Evolutionary conservation across 2,113 vertebrate genomes (phyloP).

Genomic region (Misgurnus anguillicaudatus): DNA sequence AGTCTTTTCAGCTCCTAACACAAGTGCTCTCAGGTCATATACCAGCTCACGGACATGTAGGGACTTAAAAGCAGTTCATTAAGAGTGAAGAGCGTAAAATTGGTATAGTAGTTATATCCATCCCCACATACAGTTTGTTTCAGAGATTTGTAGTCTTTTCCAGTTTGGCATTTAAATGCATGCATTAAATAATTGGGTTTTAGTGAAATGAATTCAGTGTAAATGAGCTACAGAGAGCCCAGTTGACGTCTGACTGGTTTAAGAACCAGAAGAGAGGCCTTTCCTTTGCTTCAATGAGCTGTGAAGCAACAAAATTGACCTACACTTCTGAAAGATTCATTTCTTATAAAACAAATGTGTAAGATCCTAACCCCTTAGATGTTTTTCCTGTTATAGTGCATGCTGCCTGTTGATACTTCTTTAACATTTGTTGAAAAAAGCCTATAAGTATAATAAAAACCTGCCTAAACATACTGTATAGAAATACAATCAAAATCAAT

Average conservation of each 20-base stretch:
- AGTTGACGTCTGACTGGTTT: conserved; percentile 16
- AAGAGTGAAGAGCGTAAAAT: conserved; percentile 30
- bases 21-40: conserved; percentile 8
- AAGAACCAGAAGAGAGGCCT: conserved; percentile 13
- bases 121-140: background rate
- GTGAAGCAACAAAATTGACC: conserved; percentile 16
- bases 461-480: background rate
- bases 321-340: background rate
- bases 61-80: conserved; percentile 20
- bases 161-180: background rate
- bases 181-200: background rate
- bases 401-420: background rate
- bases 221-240: conserved; percentile 10
- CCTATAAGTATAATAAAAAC: background rate
- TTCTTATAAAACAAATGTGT: background rate
- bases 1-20: background rate
- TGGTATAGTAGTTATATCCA: background rate
- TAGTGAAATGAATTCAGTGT: background rate
- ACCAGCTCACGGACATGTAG: conserved; percentile 3
- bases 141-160: background rate
- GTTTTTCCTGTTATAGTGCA: background rate
- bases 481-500: background rate
- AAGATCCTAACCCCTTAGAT: background rate
- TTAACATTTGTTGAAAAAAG: background rate
- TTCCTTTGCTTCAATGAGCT: conserved; percentile 40